Conservation (phyloP, 2,797 vertebrate species). For the Pelodytes ibericus region DNA sequence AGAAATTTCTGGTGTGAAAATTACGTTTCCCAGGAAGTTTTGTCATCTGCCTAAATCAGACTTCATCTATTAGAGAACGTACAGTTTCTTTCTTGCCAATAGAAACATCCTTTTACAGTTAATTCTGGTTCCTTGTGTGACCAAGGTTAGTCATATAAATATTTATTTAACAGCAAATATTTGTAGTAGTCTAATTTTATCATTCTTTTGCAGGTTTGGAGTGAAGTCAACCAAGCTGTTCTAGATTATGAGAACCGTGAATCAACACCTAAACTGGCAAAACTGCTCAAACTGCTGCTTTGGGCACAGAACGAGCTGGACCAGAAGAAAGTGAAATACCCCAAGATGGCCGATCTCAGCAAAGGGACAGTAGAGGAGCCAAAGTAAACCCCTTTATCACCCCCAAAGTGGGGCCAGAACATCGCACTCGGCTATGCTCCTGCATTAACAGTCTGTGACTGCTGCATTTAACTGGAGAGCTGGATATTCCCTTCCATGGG, state of each 20-base stretch:
- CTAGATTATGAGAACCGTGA: slow-evolving; percentile 97
- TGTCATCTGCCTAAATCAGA: too few relatives aligned
- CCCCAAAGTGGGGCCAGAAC: neutral
- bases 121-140: too few relatives aligned
- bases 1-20: too few relatives aligned
- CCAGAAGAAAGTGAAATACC: slow-evolving; percentile 99
- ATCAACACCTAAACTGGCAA: slow-evolving; percentile 96
- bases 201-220: slow-evolving; percentile 87
- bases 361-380: slow-evolving; percentile 97
- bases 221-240: slow-evolving; percentile 97
- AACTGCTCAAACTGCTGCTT: slow-evolving; percentile 94
- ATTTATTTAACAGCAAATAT: too few relatives aligned
- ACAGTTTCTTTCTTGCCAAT: too few relatives aligned
- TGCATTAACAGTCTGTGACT: slow-evolving; percentile 70
- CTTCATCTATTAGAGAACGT: too few relatives aligned
- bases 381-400: slow-evolving; percentile 74
- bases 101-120: too few relatives aligned
- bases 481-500: slow-evolving; percentile 58
- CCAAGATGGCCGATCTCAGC: slow-evolving; percentile 99
- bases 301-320: slow-evolving; percentile 99
- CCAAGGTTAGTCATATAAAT: too few relatives aligned
- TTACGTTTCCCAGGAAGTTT: too few relatives aligned
- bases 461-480: slow-evolving; percentile 68
- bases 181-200: neutral
- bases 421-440: slow-evolving; percentile 9